Evolutionary conservation across 92 coral and sea anemone genomes (phyloP), one percentile per base, ranked within the genome.

Genomic region (Actinernus sp.): DNA sequence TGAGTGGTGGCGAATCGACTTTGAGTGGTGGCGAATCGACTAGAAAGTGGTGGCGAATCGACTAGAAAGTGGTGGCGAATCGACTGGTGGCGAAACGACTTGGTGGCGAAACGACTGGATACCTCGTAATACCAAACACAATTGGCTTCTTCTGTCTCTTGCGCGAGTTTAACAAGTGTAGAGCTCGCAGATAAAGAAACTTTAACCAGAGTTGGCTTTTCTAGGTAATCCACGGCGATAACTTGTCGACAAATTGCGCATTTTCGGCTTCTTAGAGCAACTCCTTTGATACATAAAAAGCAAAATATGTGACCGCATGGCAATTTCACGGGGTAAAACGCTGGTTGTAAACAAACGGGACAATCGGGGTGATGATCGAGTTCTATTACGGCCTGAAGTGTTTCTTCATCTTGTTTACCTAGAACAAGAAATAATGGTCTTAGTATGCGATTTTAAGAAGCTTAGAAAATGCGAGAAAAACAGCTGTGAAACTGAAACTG

Each of bases 281-380:
- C 99, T 47, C 99, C 99, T 84, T 95, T 95, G 74, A 95, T 95
- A 78, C 99, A 95, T 24, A 95, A 74, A 73, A 91, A 95, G 61
- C 99, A 95, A 73, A 95, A 95, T 14, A 95, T 88, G 49, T 95
- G 99, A 13, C 97, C 97, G 58, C 99, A 95, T 13, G 90, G 87
- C 43, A 95, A 86, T 63, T 88, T 85, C 13, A 95, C 97, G 0
- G 99, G 99, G 38, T 91, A 91, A 28, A 71, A 79, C 45, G 90
- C 69, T 7, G 87, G 49, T 36, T 95, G 99, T 32, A 95, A 74
- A 69, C 99, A 95, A 3, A 95, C 99, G 7, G 99, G 90, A 26
- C 99, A 95, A 38, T 95, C 99, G 9, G 97, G 99, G n/a, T 87
- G 85, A 28, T 47, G 41, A 14, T 93, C 94, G 23, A 86, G 70